phyloP scores from a whole-genome alignment of 2,113 vertebrate genomes.

The Hiodon alosoides region DNA sequence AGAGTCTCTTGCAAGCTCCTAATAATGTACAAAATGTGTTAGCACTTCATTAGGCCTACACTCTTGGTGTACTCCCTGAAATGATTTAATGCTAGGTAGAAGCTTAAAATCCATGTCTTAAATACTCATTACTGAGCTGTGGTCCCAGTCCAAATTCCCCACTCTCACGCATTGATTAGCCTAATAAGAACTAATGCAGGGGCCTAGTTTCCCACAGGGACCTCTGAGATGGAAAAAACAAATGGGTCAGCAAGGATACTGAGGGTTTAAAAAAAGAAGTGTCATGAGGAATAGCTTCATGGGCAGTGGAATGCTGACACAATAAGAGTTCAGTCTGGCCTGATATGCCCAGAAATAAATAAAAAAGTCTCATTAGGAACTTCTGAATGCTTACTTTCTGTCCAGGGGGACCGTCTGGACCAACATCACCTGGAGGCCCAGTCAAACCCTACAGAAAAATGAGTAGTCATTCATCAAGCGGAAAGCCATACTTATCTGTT shows the following conservation, averaged over 20 bases:
- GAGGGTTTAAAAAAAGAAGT: conserved; percentile 59
- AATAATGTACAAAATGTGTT: not conserved
- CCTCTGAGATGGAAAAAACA: conserved; percentile 36
- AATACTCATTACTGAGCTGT: conserved; percentile 45
- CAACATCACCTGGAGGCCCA: conserved; percentile 80
- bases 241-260: conserved; percentile 22
- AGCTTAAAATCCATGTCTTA: no score
- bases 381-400: conserved; percentile 76
- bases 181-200: conserved; percentile 52
- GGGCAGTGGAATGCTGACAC: conserved; percentile 38
- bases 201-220: conserved; percentile 47
- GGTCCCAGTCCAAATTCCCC: conserved; percentile 1
- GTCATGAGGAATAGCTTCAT: conserved; percentile 61
- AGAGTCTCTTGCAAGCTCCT: not conserved
- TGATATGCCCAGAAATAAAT: conserved; percentile 9
- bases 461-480: no score
- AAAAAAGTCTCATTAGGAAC: conserved; percentile 44
- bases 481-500: conserved; percentile 25
- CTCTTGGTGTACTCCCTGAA: not conserved
- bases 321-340: conserved; percentile 42
- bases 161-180: conserved; percentile 46
- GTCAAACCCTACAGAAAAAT: conserved; percentile 76
- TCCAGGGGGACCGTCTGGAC: conserved; percentile 74
- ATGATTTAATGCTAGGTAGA: no score
- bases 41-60: not conserved